Conservation (phyloP, 2,888 invertebrate species). For the Furcula furcula region DNA sequence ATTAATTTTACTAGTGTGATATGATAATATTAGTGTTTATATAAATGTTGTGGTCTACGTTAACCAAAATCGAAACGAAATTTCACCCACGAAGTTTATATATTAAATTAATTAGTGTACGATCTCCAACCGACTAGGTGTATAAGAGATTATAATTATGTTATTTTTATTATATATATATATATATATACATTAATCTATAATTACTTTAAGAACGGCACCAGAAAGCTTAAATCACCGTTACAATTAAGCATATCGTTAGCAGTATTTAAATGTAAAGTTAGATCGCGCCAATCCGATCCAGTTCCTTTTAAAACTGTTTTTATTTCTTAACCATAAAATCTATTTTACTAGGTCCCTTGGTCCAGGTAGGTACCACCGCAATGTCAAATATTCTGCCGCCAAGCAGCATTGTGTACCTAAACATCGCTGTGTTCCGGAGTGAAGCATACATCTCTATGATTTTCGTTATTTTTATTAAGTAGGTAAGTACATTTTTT, state of each 20-base stretch:
- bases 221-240: neutral
- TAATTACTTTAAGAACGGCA: neutral
- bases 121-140: constrained; percentile 47
- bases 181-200: neutral
- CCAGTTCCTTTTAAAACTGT: too few species aligned
- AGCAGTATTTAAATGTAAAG: neutral
- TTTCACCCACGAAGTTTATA: constrained; percentile 8
- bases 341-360: too few species aligned
- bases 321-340: too few species aligned
- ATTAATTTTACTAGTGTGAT: too few species aligned
- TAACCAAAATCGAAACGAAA: constrained; percentile 14
- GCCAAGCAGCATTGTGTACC: too few species aligned
- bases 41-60: constrained; percentile 11
- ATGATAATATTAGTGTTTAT: too few species aligned
- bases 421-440: too few species aligned
- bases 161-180: constrained; percentile 16
- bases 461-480: too few species aligned
- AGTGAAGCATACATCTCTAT: too few species aligned
- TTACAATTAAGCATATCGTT: neutral
- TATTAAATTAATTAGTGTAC: constrained; percentile 29
- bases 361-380: too few species aligned
- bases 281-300: neutral
- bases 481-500: too few species aligned
- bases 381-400: too few species aligned
- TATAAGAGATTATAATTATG: constrained; percentile 24